Evolutionary conservation across 2,888 invertebrate genomes (phyloP), one percentile per base, ranked within the genome.

Genomic region (Habrosyne pyritoides): DNA sequence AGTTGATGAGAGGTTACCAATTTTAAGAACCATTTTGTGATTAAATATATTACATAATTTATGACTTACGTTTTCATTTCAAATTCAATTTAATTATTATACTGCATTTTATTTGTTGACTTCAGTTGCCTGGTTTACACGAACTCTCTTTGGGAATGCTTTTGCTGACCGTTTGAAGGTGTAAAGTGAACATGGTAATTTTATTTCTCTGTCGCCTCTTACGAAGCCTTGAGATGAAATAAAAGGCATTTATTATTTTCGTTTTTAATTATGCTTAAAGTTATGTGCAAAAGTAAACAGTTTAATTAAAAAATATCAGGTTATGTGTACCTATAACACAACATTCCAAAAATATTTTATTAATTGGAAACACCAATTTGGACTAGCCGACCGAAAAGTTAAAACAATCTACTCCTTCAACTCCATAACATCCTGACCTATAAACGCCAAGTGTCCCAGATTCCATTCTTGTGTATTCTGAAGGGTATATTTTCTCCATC

Each of bases 21-120:
- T 86, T 24, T 67, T 87, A 47, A 71, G 84, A 52, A 77, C 78
- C 48, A 47, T 81, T 53, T 47, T 81, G 53, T 79, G 59, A 69
- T 46, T 42, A 14, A 50, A 24, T 26, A 14, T 14, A 14, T 22
- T 3, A 30, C 21, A 2, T 21, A 55, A 21, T 12, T 33, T n/a
- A 5, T 33, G 10, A 5, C 2, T 30, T 2, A 30, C 30, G 12
- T 33, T 33, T 33, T 5, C 33, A 33, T n/a, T 33, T n/a, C 1
- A 30, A 10, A 30, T 33, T n/a, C n/a, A n/a, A n/a, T n/a, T n/a
- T n/a, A n/a, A n/a, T n/a, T n/a, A n/a, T n/a, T n/a, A n/a, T n/a
- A n/a, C n/a, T n/a, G n/a, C n/a, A n/a, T n/a, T n/a, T n/a, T n/a
- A n/a, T n/a, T n/a, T n/a, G n/a, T n/a, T n/a, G n/a, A n/a, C n/a